Conservation (phyloP, 1,140 invertebrate species). For the Saxidomus purpurata region DNA sequence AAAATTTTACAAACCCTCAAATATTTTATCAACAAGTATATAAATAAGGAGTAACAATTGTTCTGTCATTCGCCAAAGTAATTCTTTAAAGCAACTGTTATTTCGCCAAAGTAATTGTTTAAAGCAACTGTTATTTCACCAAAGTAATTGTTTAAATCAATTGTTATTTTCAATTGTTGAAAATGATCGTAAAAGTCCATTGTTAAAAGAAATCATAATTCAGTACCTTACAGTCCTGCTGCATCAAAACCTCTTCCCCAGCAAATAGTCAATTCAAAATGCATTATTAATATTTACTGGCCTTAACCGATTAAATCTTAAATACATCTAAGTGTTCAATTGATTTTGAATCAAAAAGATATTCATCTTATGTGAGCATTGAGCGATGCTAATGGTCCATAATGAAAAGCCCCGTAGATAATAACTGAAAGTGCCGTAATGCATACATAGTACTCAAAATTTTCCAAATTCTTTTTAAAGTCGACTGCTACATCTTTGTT, state of each 20-base stretch:
- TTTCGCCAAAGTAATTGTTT: too few species aligned
- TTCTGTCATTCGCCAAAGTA: too few species aligned
- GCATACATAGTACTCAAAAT: neutral
- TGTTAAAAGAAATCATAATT: too few species aligned
- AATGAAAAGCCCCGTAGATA: neutral
- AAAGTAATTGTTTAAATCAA: too few species aligned
- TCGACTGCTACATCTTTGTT: neutral
- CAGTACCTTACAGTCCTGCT: neutral
- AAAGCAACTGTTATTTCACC: too few species aligned
- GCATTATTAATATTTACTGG: neutral
- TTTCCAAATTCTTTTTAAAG: neutral
- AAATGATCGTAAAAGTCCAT: too few species aligned
- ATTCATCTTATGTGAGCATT: neutral
- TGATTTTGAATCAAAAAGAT: constrained; percentile 24
- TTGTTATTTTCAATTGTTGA: too few species aligned
- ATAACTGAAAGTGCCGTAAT: neutral
- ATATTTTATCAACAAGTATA: too few species aligned
- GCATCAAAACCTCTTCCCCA: neutral
- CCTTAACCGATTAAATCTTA: neutral
- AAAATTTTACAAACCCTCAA: too few species aligned
- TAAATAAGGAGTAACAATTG: too few species aligned
- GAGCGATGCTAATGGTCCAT: neutral
- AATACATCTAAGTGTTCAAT: neutral
- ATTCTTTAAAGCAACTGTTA: too few species aligned
- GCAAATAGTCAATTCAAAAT: neutral